A percentile compares a stretch with the other conserved stretches of the same genome.
phyloP scores from a whole-genome alignment of 2,797 vertebrate species.

The Ptychobarbus kaznakovi region DNA sequence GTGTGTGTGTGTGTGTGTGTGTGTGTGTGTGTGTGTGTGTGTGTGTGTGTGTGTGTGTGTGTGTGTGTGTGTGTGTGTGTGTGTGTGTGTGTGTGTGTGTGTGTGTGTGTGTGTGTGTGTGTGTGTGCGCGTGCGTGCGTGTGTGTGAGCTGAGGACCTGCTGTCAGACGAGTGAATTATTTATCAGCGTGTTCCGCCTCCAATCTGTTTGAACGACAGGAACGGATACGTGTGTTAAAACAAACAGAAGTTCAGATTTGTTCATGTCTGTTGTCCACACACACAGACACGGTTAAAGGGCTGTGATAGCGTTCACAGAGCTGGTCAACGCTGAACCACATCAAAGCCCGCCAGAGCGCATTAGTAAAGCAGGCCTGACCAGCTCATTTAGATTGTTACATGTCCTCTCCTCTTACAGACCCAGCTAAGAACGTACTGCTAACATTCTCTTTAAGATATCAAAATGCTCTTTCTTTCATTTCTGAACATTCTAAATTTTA shows the following conservation, averaged over 20 bases:
- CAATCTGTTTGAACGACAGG: slow-evolving; percentile 60
- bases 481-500: not conserved
- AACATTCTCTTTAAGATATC: not conserved
- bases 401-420: slow-evolving; percentile 3
- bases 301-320: slow-evolving; percentile 10
- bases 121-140: slow-evolving; percentile 72
- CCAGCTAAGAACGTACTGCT: not conserved
- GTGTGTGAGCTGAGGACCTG: slow-evolving; percentile 45
- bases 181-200: slow-evolving; percentile 60
- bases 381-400: not conserved
- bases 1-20: no score
- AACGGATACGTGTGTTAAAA: slow-evolving; percentile 55
- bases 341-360: slow-evolving; percentile 26
- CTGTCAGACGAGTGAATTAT: slow-evolving; percentile 64
- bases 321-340: slow-evolving; percentile 36
- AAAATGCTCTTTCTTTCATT: not conserved
- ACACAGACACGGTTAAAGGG: slow-evolving; percentile 21
- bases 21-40: no score
- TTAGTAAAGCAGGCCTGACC: slow-evolving; percentile 20
- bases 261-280: slow-evolving; percentile 51
- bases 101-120: no score
- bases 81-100: no score
- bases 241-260: slow-evolving; percentile 56
- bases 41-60: no score
- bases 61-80: no score